These are phyloP conservation scores for Celastrina argiolus DNA, from an alignment of 2,888 invertebrate genomes.

Conservation along the genomic window DNA sequence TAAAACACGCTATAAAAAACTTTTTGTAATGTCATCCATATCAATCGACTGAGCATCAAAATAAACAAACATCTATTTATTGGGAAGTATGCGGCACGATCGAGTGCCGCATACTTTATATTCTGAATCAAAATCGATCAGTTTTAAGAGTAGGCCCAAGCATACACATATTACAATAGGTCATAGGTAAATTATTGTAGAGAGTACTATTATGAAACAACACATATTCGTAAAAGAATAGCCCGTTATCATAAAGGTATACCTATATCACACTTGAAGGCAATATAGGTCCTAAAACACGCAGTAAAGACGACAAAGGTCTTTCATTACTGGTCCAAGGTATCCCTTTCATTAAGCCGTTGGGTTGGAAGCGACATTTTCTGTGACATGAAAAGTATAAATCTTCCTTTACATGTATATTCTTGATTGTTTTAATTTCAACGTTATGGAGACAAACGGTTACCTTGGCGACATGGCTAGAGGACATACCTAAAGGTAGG, in stretches of 20 bases:
- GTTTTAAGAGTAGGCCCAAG: no score
- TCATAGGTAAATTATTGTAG: no score
- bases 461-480: background rate
- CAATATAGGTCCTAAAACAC: background rate
- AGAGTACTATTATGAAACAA: no score
- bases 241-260: background rate
- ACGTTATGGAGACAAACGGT: slow-evolving; percentile 10
- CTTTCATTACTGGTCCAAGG: slow-evolving; percentile 8
- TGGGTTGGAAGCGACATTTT: background rate
- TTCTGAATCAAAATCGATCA: no score
- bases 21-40: no score
- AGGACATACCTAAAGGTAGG: no score
- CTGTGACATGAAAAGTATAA: background rate
- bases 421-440: slow-evolving; percentile 1
- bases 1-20: no score
- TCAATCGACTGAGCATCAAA: no score
- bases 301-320: slow-evolving; percentile 8
- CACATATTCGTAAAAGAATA: background rate
- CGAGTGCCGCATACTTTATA: no score
- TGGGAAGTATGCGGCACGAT: no score
- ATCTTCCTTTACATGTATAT: background rate
- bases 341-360: slow-evolving; percentile 14
- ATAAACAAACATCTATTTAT: no score
- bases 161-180: no score
- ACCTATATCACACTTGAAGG: background rate